Base-by-base conservation (phyloP, 2,888 invertebrate genomes). In the Mesochorus sp. region DNA sequence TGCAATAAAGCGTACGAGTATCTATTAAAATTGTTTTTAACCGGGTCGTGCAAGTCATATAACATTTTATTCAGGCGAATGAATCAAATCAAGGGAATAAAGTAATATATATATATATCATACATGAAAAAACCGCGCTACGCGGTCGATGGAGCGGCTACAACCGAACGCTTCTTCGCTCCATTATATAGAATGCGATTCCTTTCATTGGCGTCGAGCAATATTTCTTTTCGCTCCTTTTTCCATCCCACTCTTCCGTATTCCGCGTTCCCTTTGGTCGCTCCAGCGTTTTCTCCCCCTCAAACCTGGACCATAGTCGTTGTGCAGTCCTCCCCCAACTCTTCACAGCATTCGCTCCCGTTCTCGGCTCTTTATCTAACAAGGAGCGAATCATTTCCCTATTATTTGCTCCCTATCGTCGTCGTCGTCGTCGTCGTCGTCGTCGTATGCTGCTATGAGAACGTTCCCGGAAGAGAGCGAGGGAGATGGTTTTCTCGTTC, bases 351-450 rank as follows among this genome's bases (percentile, higher is more conserved):
- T 85, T 86, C 85, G 87, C 86, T 88, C 85, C 86, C 85, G 82
- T 75, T 74, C 81, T 77, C 81, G 85, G 87, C 86, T 87, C 90
- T 91, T 91, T 90, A 90, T 91, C 90, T 90, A 90, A 90, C 90
- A 90, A 90, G 90, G 89, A 91, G 90, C 90, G 90, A 90, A 91
- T 91, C 90, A 91, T 91, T 91, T 91, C 90, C 90, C 90, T 90
- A 90, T 91, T 90, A 91, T 90, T 90, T 90, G 88, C 89, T 89
- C 88, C 89, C 89, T 90, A 90, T 90, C 90, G 87, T 80, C 81
- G 31, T 62, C 64, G 81, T 70, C n/a, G n/a, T n/a, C n/a, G n/a
- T n/a, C n/a, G n/a, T n/a, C n/a, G n/a, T n/a, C n/a, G n/a, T n/a
- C n/a, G n/a, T n/a, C n/a, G n/a, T n/a, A n/a, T n/a, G n/a, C n/a